Evolutionary conservation across 2,888 invertebrate species (phyloP), one percentile per base, ranked within the genome.

Genomic region (Cephus nigrinus): DNA sequence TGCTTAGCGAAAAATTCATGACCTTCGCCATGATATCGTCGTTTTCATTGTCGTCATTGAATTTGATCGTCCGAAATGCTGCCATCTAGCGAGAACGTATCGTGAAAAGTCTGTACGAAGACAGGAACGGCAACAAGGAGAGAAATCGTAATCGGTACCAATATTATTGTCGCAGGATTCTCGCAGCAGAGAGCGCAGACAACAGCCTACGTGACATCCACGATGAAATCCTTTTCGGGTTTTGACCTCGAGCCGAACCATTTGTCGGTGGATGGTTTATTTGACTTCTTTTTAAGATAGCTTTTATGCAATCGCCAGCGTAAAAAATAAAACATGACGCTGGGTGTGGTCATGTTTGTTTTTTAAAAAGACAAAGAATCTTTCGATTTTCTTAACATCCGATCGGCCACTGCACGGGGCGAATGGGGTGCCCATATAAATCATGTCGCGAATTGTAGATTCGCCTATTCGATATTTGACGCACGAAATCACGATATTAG

Each of bases 21-120:
- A 79, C 83, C 82, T 82, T 80, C 82, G 82, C 77, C 83, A 79
- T 80, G 80, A 73, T 73, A 55, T 23, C 55, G 9, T 55, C 9
- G 9, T 55, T 15, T 23, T 15, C 55, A 55, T 23, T 55, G 55
- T 55, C 9, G 55, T 55, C 55, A 23, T 55, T 23, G 23, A 55
- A 55, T 23, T 55, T 23, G 9, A 23, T 23, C 23, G 9, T 55
- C 23, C 15, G 23, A 55, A 55, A 23, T 55, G 15, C 23, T 55
- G 23, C 9, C 55, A 5, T 55, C 55, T 9, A 23, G 55, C 55
- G 55, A 9, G 55, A 23, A 55, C 23, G 4, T 23, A 55, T 2
- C 23, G 55, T 55, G 55, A 55, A 55, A 55, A 55, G 23, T 9
- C 23, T 55, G 1, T 23, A 5, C 23, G 23, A 23, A 55, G 23